Evolutionary conservation across 2,888 invertebrate species (phyloP), one percentile per base, ranked within the genome.

Genomic region (Cephus pulcher): DNA sequence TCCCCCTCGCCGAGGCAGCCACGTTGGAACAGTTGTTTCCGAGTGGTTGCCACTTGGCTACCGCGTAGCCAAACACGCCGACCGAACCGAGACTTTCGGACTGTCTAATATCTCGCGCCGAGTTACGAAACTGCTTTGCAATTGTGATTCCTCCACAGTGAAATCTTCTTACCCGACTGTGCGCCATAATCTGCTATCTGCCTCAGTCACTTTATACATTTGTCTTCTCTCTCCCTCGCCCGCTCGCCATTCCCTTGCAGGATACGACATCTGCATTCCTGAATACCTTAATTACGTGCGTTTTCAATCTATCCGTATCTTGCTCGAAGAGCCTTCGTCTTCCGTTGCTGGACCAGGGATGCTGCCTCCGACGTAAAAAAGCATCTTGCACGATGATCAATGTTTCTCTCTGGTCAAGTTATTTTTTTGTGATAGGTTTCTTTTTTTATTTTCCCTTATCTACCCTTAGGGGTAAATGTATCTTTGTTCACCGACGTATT

Each of bases 71-170:
- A 75, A 81, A 76, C 79, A 80, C 76, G 78, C 74, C 78, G 70
- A 75, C 75, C 77, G 76, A 34, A 73, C 69, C 23, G n/a, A 76
- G 34, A 33, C 12, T 34, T 73, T 82, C 79, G 80, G 85, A 85
- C 84, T 82, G 81, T 85, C 85, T 87, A 87, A 86, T 87, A 86
- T 83, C 74, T 74, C 82, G 84, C 80, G 77, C 81, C 70, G 84
- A 85, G 85, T 86, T 86, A 87, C 87, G 83, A 85, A 86, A 84
- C 86, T 86, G 82, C 82, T 87, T 86, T 84, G 87, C 86, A 86
- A 87, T 87, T 86, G 85, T 86, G 84, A 87, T 87, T 86, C 86
- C 82, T 86, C 81, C 78, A 78, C 78, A 76, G 80, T 78, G 82
- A 84, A 84, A 84, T 84, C 83, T 82, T 82, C 81, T 80, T 75